These are phyloP conservation scores for Ariolimax columbianus DNA, from an alignment of 2,888 invertebrate genomes.

Conservation along the genomic window DNA sequence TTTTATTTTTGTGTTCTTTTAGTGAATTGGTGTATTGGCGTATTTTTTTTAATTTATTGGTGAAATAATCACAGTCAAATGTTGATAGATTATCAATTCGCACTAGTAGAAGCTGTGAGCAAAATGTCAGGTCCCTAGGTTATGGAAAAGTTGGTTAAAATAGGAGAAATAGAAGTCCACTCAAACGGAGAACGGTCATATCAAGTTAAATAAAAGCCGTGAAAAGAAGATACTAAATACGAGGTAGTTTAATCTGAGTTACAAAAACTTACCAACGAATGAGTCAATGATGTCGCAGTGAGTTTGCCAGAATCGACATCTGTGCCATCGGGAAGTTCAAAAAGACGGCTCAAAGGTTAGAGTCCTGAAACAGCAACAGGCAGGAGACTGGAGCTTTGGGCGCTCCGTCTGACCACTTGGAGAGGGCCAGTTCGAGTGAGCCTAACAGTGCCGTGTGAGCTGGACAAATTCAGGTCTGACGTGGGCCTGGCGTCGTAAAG, in stretches of 20 bases:
- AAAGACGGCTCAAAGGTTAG: neutral
- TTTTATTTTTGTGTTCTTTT: too few species aligned
- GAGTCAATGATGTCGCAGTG: too few species aligned
- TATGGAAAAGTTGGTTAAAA: too few species aligned
- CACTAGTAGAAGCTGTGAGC: too few species aligned
- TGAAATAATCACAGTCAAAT: neutral
- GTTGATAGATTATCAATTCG: too few species aligned
- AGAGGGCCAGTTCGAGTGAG: conserved; percentile 5
- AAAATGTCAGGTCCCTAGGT: too few species aligned
- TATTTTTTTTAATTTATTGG: neutral
- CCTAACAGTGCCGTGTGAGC: conserved; percentile 19
- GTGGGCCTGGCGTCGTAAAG: conserved; percentile 14
- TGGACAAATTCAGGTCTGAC: conserved; percentile 5
- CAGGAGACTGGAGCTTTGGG: neutral
- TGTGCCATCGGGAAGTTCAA: neutral
- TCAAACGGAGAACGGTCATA: too few species aligned
- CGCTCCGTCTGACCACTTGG: conserved; percentile 31
- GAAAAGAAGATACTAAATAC: too few species aligned
- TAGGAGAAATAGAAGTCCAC: too few species aligned
- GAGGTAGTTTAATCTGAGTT: neutral
- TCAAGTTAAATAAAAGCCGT: too few species aligned
- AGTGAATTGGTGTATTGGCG: too few species aligned
- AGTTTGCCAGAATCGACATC: neutral
- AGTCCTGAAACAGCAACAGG: neutral
- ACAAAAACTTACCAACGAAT: too few species aligned